These are phyloP conservation scores for Entelurus aequoreus DNA, from an alignment of 2,113 vertebrate species.

Conservation along the genomic window DNA sequence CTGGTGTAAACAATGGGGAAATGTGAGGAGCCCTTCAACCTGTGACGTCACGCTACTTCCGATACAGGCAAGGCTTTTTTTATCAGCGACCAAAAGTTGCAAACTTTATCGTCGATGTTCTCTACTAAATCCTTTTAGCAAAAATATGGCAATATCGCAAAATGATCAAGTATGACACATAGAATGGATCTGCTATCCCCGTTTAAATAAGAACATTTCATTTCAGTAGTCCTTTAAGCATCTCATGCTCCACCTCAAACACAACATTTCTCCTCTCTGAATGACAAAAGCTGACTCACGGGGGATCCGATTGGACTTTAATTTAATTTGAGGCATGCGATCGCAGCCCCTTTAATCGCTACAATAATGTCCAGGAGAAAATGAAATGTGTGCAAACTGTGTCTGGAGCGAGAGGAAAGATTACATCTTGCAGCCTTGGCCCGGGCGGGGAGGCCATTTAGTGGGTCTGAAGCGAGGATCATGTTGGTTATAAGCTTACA, in stretches of 20 bases:
- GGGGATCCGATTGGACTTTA: conserved; percentile 51
- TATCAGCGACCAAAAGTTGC: too few relatives aligned
- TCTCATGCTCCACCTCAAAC: conserved; percentile 35
- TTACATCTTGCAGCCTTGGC: conserved; percentile 42
- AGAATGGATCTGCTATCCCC: too few relatives aligned
- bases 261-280: conserved; percentile 52
- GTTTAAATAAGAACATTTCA: too few relatives aligned
- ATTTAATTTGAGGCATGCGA: conserved; percentile 63
- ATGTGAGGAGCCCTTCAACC: too few relatives aligned
- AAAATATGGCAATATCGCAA: too few relatives aligned
- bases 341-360: conserved; percentile 42
- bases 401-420: conserved; percentile 25
- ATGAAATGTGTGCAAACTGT: conserved; percentile 15
- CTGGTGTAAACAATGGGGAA: too few relatives aligned
- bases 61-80: too few relatives aligned
- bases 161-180: too few relatives aligned
- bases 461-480: conserved; percentile 26
- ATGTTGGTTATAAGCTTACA: conserved; percentile 21
- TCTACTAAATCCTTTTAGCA: too few relatives aligned
- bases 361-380: conserved; percentile 38
- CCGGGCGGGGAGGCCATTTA: conserved; percentile 20
- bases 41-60: too few relatives aligned
- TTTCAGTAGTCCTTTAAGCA: too few relatives aligned
- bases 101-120: too few relatives aligned
- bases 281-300: conserved; percentile 38